Percentiles rank a stretch among this genome's conserved stretches.
Conservation (phyloP, 2,888 invertebrate genomes). For the Prenolepis imparis region DNA sequence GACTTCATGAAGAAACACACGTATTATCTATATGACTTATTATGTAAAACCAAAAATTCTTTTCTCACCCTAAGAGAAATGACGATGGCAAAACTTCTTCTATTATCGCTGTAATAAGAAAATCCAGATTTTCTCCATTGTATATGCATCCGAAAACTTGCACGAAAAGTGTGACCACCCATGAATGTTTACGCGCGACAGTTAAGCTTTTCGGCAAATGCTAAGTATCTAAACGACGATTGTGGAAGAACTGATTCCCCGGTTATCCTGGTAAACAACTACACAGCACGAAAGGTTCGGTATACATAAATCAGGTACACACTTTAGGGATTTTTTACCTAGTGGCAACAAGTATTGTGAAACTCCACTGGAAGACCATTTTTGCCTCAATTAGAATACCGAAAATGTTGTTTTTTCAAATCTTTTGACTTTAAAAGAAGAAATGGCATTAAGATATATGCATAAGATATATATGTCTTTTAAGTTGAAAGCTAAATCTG, state of each 20-base stretch:
- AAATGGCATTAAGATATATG: neutral
- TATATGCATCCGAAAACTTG: neutral
- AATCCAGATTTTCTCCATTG: no score
- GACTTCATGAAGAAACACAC: neutral
- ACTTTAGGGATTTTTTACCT: neutral
- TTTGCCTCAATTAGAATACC: neutral
- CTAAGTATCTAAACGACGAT: neutral
- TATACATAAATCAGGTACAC: neutral
- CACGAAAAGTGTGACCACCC: neutral
- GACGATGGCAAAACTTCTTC: no score
- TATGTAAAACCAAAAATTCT: neutral
- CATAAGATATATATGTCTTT: neutral
- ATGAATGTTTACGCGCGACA: neutral
- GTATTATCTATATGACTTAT: neutral
- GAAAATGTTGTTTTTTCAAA: neutral
- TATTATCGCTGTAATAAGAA: no score
- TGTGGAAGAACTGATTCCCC: neutral
- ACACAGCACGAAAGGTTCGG: neutral
- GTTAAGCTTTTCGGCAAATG: neutral
- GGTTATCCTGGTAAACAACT: neutral
- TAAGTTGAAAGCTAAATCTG: neutral
- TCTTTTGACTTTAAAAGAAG: neutral
- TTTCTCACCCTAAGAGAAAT: neutral
- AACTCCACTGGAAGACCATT: neutral
- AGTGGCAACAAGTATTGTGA: no score